Evolutionary conservation across 2,113 vertebrate genomes (phyloP), one percentile per base, ranked within the genome.

Genomic region (Alligator mississippiensis): DNA sequence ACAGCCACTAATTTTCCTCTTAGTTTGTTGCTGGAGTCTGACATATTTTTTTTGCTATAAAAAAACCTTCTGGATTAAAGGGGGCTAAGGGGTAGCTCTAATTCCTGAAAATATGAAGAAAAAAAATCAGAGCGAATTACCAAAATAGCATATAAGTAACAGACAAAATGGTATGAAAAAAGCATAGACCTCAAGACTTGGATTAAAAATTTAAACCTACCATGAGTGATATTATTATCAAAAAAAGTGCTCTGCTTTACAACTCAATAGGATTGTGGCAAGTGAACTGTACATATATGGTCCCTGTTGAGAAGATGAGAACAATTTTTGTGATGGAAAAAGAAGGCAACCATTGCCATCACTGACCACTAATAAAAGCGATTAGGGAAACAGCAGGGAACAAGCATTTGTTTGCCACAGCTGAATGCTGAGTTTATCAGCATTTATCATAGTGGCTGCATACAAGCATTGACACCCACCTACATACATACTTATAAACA

Each of bases 261-360:
- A 95, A 61, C 72, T 90, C 83, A 81, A 57, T 47, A 62, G 59
- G 18, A 80, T 59, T 84, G 55, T 83, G 77, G 80, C 88, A 83
- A 94, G 94, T 54, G 24, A 90, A 62, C 24, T 74, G 30, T 15
- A 61, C 47, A 9, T 75, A n/a, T 54, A 68, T 0, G 0, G 64
- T 90, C 84, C 84, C 63, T 34, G 3, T 61, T 34, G 77, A 79
- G 63, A 85, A 92, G 16, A 90, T 58, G 80, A 89, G 72, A 94
- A 89, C 64, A 74, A 93, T 90, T 97, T 91, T 94, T 90, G 13
- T 93, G 90, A 95, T 91, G 91, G 95, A 90, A 80, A 87, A 91
- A 83, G 85, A 92, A 75, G 12, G 66, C 3, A 80, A 93, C 28
- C 74, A 59, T 61, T 95, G 91, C 80, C 95, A 95, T 92, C 91